Evolutionary conservation across 1,140 invertebrate genomes (phyloP).

Genomic region (Calycopis cecrops): DNA sequence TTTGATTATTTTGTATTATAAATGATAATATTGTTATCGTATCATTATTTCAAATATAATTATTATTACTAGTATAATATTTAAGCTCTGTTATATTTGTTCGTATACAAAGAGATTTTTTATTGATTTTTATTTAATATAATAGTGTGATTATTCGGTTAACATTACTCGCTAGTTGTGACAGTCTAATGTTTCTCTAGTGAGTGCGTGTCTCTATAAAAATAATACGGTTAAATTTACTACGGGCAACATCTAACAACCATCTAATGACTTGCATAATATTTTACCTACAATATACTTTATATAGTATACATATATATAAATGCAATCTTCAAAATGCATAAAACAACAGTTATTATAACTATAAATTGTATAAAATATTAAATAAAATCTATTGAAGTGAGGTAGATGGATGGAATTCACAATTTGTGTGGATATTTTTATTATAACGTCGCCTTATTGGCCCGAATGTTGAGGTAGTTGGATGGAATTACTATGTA

Average conservation of each 20-base stretch:
- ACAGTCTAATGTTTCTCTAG: conserved; percentile 61
- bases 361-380: conserved; percentile 76
- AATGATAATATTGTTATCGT: conserved; percentile 9
- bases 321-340: conserved; percentile 74
- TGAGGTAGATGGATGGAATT: conserved; percentile 77
- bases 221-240: conserved; percentile 51
- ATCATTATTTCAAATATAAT: conserved; percentile 9
- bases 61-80: conserved; percentile 39
- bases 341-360: conserved; percentile 74
- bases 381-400: conserved; percentile 76
- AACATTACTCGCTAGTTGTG: conserved; percentile 54
- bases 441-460: conserved; percentile 63
- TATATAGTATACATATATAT: conserved; percentile 68
- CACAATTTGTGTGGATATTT: conserved; percentile 75
- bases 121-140: conserved; percentile 14
- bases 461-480: conserved; percentile 74
- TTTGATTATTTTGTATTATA: conserved; percentile 24
- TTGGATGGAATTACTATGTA: conserved; percentile 75
- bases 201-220: conserved; percentile 61
- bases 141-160: conserved; percentile 45
- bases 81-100: conserved; percentile 71
- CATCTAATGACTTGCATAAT: conserved; percentile 65
- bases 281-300: conserved; percentile 71
- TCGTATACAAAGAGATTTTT: conserved; percentile 68
- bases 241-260: conserved; percentile 63